Base-by-base conservation (phyloP, 2,888 invertebrate genomes). In the Ophion slaviceki region DNA sequence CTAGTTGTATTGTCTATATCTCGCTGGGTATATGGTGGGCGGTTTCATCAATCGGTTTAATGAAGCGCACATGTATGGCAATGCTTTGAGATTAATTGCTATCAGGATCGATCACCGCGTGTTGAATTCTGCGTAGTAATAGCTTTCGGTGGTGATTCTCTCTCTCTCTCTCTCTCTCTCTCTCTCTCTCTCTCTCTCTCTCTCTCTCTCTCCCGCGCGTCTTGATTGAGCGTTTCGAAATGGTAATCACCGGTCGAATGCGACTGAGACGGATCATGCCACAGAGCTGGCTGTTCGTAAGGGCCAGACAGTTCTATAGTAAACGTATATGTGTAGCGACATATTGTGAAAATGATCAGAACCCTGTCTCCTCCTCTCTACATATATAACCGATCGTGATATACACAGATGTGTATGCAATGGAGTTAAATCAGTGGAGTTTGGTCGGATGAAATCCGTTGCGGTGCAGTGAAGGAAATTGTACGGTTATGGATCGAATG, bases 401-500 rank as follows among this genome's bases (percentile, higher is more conserved):
- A 28, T 32, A 66, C 36, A 66, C 47, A 36, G 32, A 62, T 47
- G 45, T 47, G 10, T 62, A 67, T 14, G 36, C 24, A 28, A 1
- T 40, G 67, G 20, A 4, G 40, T 74, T 17, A 8, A 28, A 64
- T 64, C 66, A 64, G 59, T 67, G 57, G 45, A n/a, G 57, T 74
- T 66, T 45, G 80, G 62, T 74, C 61, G 17, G 14, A 14, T 68
- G 57, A 72, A 80, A 82, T 77, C 77, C 67, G 71, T 82, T 82
- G 72, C 53, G 82, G 80, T 28, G 32, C 66, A 59, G 45, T n/a
- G 61, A 36, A 76, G 82, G 82, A 82, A 87, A 86, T 87, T 77
- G 85, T 80, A 86, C 75, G 85, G 84, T 89, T 86, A 88, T 86
- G 80, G 72, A 57, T 5, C 45, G 28, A 36, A 67, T 40, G 72